phyloP scores from a whole-genome alignment of 2,888 invertebrate genomes.

The Xiphydria camelus region DNA sequence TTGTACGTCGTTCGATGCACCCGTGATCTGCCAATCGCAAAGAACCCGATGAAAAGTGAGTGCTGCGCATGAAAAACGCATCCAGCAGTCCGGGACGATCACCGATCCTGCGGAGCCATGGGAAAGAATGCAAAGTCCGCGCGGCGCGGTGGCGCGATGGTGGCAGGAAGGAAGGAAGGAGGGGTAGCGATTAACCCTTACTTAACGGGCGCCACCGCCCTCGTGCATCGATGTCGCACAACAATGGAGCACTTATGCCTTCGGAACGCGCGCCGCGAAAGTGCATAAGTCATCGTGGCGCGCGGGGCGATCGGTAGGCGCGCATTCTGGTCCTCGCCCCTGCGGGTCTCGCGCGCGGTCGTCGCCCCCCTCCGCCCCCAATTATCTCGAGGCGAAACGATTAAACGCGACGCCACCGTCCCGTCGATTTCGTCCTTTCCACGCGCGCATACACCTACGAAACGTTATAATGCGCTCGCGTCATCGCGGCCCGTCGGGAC shows the following conservation, averaged over 20 bases:
- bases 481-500: conserved; percentile 14
- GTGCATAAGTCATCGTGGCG: conserved; percentile 48
- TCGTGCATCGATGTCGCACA: conserved; percentile 35
- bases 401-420: conserved; percentile 29
- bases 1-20: too few relatives aligned
- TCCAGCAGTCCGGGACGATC: too few relatives aligned
- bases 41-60: too few relatives aligned
- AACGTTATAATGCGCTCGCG: too few relatives aligned
- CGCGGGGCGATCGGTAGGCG: conserved; percentile 39
- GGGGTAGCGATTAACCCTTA: conserved; percentile 39
- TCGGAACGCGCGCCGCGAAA: conserved; percentile 30
- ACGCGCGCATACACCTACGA: not conserved
- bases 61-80: too few relatives aligned
- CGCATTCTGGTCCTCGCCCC: too few relatives aligned
- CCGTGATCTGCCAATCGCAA: too few relatives aligned
- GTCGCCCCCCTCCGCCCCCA: conserved; percentile 27
- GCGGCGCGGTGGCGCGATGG: not conserved
- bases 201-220: conserved; percentile 38
- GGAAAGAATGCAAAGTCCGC: conserved; percentile 16
- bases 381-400: conserved; percentile 48
- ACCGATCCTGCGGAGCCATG: too few relatives aligned
- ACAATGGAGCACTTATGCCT: conserved; percentile 50
- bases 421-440: not conserved
- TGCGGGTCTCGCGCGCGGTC: too few relatives aligned
- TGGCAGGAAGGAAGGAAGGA: conserved; percentile 14